These are phyloP conservation scores for Thermophis baileyi DNA, from an alignment of 2,113 vertebrate species.

Conservation along the genomic window DNA sequence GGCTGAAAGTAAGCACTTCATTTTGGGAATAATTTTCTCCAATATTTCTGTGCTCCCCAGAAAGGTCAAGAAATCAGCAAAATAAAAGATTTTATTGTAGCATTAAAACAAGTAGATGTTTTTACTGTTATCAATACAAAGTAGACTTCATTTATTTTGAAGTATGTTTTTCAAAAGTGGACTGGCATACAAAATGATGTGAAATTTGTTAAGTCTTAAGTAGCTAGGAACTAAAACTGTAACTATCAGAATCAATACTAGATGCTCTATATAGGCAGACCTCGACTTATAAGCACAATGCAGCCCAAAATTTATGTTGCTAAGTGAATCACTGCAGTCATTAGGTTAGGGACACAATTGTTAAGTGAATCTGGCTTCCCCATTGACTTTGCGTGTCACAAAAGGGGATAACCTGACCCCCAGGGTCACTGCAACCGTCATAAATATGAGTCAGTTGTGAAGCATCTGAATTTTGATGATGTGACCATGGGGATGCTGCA, in stretches of 20 bases:
- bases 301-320: too few species aligned
- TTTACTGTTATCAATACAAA: background rate
- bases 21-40: background rate
- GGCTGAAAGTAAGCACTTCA: conserved; percentile 70
- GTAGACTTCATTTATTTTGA: background rate
- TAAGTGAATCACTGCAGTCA: too few species aligned
- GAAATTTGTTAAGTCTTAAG: background rate
- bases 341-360: too few species aligned
- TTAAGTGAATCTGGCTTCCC: too few species aligned
- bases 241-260: background rate
- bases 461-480: too few species aligned
- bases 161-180: background rate
- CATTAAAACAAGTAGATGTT: background rate
- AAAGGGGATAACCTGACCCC: too few species aligned
- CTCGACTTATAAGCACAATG: too few species aligned
- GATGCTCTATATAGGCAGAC: background rate
- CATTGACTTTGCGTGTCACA: too few species aligned
- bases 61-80: background rate
- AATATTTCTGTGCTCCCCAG: background rate
- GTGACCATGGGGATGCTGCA: too few species aligned
- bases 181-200: background rate
- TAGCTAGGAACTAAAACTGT: background rate
- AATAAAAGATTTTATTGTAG: background rate
- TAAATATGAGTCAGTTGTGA: too few species aligned
- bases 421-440: too few species aligned